These are phyloP conservation scores for Epistrophe eligans DNA, from an alignment of 2,888 invertebrate species.

Conservation along the genomic window DNA sequence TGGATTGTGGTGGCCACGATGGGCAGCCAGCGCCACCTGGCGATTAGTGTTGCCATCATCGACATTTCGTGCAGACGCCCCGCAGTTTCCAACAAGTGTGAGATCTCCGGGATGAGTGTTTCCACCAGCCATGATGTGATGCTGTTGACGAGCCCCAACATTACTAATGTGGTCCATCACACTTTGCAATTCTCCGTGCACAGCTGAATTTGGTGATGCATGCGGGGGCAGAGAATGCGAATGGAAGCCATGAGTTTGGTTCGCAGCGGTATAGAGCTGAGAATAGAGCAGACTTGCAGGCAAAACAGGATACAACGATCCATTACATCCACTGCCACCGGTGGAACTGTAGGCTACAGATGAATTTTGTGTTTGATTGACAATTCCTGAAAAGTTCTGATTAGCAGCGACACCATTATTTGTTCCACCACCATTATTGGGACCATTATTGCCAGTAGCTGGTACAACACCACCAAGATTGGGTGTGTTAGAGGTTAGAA, in stretches of 20 bases:
- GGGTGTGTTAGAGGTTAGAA: conserved; percentile 87
- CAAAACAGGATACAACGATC: conserved; percentile 90
- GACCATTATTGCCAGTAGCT: conserved; percentile 77
- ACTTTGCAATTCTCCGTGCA: conserved; percentile 89
- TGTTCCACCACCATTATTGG: conserved; percentile 77
- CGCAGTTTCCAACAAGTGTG: conserved; percentile 83
- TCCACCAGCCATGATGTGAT: conserved; percentile 84
- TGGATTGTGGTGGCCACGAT: conserved; percentile 83
- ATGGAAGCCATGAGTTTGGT: conserved; percentile 90
- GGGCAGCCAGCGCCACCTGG: conserved; percentile 83
- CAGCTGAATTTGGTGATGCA: conserved; percentile 86
- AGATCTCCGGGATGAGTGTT: conserved; percentile 83
- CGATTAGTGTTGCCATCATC: conserved; percentile 83
- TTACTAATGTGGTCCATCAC: conserved; percentile 91
- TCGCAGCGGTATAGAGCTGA: conserved; percentile 92
- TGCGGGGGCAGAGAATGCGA: conserved; percentile 88
- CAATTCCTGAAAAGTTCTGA: conserved; percentile 85
- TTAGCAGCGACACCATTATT: conserved; percentile 81
- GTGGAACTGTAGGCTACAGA: conserved; percentile 85
- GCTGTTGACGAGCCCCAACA: conserved; percentile 85
- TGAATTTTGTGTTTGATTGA: conserved; percentile 85
- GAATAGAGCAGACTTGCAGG: conserved; percentile 93
- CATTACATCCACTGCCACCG: conserved; percentile 86
- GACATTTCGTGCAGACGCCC: conserved; percentile 83
- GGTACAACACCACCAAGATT: conserved; percentile 85